Percentiles rank a stretch among this genome's conserved stretches.
These are phyloP conservation scores for Pammene fasciana DNA, from an alignment of 2,888 invertebrate species.

Conservation along the genomic window DNA sequence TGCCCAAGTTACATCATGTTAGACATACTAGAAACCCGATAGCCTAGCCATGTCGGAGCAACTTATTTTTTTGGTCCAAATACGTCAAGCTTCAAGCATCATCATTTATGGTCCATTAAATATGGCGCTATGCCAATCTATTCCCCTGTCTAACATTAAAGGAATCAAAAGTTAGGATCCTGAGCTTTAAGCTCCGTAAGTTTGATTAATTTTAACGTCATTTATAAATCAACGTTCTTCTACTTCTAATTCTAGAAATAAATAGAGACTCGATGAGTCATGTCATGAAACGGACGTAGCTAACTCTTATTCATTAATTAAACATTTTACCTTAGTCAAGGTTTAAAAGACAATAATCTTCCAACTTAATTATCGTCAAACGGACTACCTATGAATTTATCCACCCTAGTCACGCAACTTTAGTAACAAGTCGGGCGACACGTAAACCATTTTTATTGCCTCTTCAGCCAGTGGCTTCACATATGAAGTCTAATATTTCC, in stretches of 20 bases:
- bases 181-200: slow-evolving; percentile 11
- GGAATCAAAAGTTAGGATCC: slow-evolving; percentile 19
- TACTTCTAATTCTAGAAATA: background rate
- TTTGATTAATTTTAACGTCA: slow-evolving; percentile 11
- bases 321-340: background rate
- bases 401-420: slow-evolving; percentile 15
- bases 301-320: background rate
- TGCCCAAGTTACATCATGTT: slow-evolving; percentile 12
- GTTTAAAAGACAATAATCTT: background rate
- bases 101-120: slow-evolving; percentile 39
- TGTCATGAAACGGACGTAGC: background rate
- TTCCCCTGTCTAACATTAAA: slow-evolving; percentile 29
- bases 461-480: background rate
- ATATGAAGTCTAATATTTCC: slow-evolving; percentile 19
- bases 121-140: slow-evolving; percentile 50
- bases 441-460: slow-evolving; percentile 17
- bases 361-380: background rate
- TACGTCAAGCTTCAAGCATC: slow-evolving; percentile 37
- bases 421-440: slow-evolving; percentile 1
- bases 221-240: background rate
- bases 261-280: no score
- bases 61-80: slow-evolving; percentile 41
- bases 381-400: background rate
- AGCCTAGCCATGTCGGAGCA: slow-evolving; percentile 15
- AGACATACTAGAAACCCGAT: slow-evolving; percentile 29